These are phyloP conservation scores for Drosophila insularis DNA, from an alignment of 1,140 invertebrate species.

Conservation along the genomic window DNA sequence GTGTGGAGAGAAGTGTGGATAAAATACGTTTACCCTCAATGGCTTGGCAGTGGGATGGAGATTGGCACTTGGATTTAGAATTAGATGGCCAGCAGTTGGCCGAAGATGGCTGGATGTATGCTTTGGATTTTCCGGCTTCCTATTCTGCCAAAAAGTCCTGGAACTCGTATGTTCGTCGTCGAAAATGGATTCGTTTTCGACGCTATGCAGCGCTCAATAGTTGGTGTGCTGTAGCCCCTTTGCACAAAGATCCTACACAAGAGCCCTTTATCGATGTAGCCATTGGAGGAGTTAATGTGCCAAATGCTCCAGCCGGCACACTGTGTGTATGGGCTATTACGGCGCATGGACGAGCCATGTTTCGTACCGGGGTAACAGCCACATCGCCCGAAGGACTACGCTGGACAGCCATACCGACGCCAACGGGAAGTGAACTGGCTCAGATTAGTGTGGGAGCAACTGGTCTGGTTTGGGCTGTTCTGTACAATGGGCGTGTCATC, in stretches of 20 bases:
- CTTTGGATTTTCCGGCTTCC: conserved; percentile 94
- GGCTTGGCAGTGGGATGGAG: conserved; percentile 97
- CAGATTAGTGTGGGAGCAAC: conserved; percentile 92
- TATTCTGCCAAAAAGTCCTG: conserved; percentile 92
- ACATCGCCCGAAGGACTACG: conserved; percentile 92
- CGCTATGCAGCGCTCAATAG: conserved; percentile 94
- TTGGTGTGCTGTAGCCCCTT: conserved; percentile 94
- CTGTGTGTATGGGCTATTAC: conserved; percentile 95
- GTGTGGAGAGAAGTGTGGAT: conserved; percentile 89
- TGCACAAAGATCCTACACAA: conserved; percentile 93
- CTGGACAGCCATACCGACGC: conserved; percentile 90
- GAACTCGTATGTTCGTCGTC: conserved; percentile 94
- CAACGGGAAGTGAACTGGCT: conserved; percentile 89
- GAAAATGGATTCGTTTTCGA: conserved; percentile 92
- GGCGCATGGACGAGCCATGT: conserved; percentile 93
- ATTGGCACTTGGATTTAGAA: conserved; percentile 94
- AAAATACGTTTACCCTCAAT: conserved; percentile 93
- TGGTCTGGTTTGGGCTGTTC: conserved; percentile 92
- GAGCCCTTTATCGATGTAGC: conserved; percentile 89
- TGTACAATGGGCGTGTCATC: conserved; percentile 91
- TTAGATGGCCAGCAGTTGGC: conserved; percentile 93
- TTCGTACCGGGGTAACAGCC: conserved; percentile 89
- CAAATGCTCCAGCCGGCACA: conserved; percentile 88
- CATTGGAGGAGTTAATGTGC: conserved; percentile 91
- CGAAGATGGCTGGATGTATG: conserved; percentile 97